Evolutionary conservation across 2,888 invertebrate genomes (phyloP).

Genomic region (Acronicta aceris): DNA sequence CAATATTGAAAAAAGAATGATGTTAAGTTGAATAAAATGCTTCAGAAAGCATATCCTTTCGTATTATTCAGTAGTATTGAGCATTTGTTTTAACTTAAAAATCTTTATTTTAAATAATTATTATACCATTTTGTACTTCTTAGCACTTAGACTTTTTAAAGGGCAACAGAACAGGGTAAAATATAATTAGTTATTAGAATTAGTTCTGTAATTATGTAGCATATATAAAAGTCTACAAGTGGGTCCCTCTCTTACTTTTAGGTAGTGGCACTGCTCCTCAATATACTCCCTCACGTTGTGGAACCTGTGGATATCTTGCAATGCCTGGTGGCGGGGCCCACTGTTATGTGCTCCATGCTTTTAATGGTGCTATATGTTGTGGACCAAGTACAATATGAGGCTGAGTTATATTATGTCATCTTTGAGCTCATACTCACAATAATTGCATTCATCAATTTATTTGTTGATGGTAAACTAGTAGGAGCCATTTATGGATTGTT

Average conservation of each 20-base stretch:
- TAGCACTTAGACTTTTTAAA: background rate
- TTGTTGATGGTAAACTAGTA: constrained; percentile 66
- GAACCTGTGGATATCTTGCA: constrained; percentile 73
- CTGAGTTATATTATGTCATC: constrained; percentile 76
- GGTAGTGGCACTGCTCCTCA: constrained; percentile 84
- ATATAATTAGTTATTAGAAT: constrained; percentile 15
- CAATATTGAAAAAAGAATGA: constrained; percentile 54
- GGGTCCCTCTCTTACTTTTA: constrained; percentile 79
- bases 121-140: background rate
- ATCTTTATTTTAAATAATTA: background rate
- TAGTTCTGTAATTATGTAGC: constrained; percentile 25
- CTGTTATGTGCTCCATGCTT: constrained; percentile 78
- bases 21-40: constrained; percentile 64
- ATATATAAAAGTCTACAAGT: constrained; percentile 53
- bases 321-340: constrained; percentile 80
- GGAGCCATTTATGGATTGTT: constrained; percentile 81
- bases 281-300: constrained; percentile 81
- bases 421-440: constrained; percentile 69
- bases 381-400: constrained; percentile 82
- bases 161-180: constrained; percentile 1
- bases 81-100: constrained; percentile 15
- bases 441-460: constrained; percentile 65
- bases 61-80: constrained; percentile 70
- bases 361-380: constrained; percentile 82
- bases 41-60: constrained; percentile 57